These are phyloP conservation scores for Misgurnus mizolepis DNA, from an alignment of 2,113 vertebrate species.

Conservation along the genomic window DNA sequence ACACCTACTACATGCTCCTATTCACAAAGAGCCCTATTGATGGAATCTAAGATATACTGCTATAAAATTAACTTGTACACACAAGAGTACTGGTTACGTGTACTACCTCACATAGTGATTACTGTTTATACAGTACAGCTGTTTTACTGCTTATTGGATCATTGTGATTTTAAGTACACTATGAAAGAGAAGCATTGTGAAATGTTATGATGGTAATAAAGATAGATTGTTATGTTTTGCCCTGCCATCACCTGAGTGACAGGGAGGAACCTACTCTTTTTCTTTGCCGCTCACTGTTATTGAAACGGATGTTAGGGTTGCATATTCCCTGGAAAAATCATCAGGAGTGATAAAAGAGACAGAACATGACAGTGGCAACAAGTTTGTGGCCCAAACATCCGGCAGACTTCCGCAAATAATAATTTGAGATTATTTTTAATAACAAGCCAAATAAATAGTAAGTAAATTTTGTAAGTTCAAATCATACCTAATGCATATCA, in stretches of 20 bases:
- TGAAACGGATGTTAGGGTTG: too few species aligned
- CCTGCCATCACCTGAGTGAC: background rate
- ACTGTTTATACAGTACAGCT: background rate
- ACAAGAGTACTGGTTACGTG: background rate
- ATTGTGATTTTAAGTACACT: background rate
- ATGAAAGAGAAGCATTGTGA: conserved; percentile 21
- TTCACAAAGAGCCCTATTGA: conserved; percentile 27
- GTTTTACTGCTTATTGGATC: conserved; percentile 5
- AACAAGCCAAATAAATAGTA: too few species aligned
- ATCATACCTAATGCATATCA: too few species aligned
- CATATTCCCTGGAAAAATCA: too few species aligned
- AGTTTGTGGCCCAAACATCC: too few species aligned
- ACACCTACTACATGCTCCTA: conserved; percentile 24
- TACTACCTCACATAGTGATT: background rate
- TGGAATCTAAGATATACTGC: conserved; percentile 22
- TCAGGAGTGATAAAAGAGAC: too few species aligned
- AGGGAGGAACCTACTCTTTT: background rate
- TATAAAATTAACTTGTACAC: conserved; percentile 7
- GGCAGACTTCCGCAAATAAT: too few species aligned
- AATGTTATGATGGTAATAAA: conserved; percentile 5
- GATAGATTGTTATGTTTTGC: background rate
- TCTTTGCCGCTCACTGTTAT: too few species aligned
- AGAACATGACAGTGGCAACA: too few species aligned
- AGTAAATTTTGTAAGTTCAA: too few species aligned
- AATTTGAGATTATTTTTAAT: too few species aligned